Evolutionary conservation across 2,113 vertebrate genomes (phyloP), one percentile per base, ranked within the genome.

Genomic region (Elephas maximus): DNA sequence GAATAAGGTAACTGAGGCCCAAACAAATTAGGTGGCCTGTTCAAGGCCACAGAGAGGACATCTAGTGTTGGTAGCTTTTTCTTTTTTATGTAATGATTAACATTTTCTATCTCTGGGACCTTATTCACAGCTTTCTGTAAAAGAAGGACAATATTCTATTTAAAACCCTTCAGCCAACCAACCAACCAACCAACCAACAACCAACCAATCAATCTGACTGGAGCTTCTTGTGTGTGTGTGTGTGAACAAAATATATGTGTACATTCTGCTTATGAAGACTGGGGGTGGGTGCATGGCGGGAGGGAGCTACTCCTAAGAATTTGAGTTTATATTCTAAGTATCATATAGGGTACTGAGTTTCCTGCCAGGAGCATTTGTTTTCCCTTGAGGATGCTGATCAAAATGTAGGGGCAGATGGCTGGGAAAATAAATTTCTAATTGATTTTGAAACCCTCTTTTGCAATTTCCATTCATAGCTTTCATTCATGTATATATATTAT

Each of bases 111-210:
- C 15, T 81, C 26, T 37, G 45, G 62, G 4, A 26, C 1, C 53
- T 82, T 62, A 77, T 71, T 57, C 12, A 80, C 4, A 63, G 81
- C 28, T 53, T 93, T 86, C 53, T 45, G 21, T 79, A 57, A 85
- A 87, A 41, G 86, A 78, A 44, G 33, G 14, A 76, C 79, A 80
- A 84, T 30, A 67, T 76, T 93, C 24, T 95, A 10, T n/a, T 90
- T 45, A 77, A 93, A 94, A 77, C 4, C 12, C n/a, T 78, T 23
- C 33, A 84, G 79, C 7, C 2, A 84, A n/a, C 65, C 37, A 83
- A 51, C 53, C 53, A 30, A 20, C 30, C 73, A 90, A 18, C 28
- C 48, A 48, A 48, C 48, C 48, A 48, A 48, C 48, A 48, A 30
- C 37, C 37, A 51, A 23, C 20, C 33, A 14, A 21, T 60, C 21